phyloP scores from a whole-genome alignment of 2,888 invertebrate genomes.

The Drosophila infuscata region DNA sequence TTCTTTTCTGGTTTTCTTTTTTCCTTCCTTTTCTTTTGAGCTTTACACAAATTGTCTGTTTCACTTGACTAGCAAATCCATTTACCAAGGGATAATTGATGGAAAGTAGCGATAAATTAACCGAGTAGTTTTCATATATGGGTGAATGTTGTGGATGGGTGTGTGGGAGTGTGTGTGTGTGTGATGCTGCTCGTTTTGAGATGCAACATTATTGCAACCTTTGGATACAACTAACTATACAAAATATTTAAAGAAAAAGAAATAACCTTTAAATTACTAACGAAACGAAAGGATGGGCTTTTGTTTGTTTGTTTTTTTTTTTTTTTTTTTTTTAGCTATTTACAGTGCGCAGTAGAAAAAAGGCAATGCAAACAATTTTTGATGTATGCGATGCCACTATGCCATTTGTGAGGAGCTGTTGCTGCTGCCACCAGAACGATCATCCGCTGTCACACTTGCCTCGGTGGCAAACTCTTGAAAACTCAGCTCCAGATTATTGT shows the following conservation, averaged over 20 bases:
- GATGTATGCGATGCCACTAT: conserved; percentile 41
- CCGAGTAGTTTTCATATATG: conserved; percentile 25
- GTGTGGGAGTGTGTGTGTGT: conserved; percentile 45
- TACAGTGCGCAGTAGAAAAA: conserved; percentile 28
- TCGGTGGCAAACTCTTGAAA: conserved; percentile 62
- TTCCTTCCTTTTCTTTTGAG: conserved; percentile 47
- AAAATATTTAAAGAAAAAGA: conserved; percentile 55
- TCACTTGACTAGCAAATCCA: conserved; percentile 76
- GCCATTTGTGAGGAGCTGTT: conserved; percentile 73
- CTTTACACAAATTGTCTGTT: conserved; percentile 73
- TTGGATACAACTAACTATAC: conserved; percentile 74
- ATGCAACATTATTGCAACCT: conserved; percentile 80
- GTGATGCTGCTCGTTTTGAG: conserved; percentile 73
- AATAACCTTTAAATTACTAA: conserved; percentile 52
- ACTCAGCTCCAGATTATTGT: conserved; percentile 67
- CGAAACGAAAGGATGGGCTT: conserved; percentile 40
- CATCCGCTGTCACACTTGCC: conserved; percentile 49
- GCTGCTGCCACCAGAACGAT: conserved; percentile 60
- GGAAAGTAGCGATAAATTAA: conserved; percentile 45
- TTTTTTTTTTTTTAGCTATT: conserved; percentile 33
- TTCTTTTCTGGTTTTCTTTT: conserved; percentile 11
- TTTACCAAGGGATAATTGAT: conserved; percentile 56
- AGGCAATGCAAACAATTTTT: conserved; percentile 22
- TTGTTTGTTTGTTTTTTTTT: conserved; percentile 38
- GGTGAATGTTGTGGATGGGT: conserved; percentile 26